Evolutionary conservation across 1,140 invertebrate species (phyloP), one percentile per base, ranked within the genome.

Genomic region (Sycobia sp.): DNA sequence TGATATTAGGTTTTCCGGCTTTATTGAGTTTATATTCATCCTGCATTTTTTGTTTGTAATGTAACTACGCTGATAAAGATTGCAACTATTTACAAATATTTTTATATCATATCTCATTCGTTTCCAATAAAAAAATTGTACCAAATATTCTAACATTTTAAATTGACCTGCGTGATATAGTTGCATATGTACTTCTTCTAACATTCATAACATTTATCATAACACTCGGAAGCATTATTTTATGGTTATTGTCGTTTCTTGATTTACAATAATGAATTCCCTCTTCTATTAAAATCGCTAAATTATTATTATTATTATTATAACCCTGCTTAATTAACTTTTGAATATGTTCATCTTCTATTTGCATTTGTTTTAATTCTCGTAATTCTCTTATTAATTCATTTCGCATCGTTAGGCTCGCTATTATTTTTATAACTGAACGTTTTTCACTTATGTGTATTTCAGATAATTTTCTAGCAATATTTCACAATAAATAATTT

Each of bases 101-200:
- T 67, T 68, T 0, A 74, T 56, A 13, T n/a, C n/a, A n/a, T n/a
- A n/a, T n/a, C n/a, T n/a, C n/a, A n/a, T n/a, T n/a, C n/a, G n/a
- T n/a, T n/a, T 47, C 18, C 65, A 70, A 65, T 68, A 75, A 46
- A 72, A 73, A 44, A 62, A 34, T 39, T 69, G 60, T n/a, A 34
- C 64, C 3, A 77, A 25, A 29, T 69, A 65, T 25, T 61, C 58
- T 34, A 66, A 65, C n/a, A 71, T 55, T 66, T 73, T 76, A 25
- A 63, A 66, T 3, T 47, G 36, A 3, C 75, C 73, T 22, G 69
- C n/a, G n/a, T n/a, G n/a, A n/a, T n/a, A n/a, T n/a, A n/a, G n/a
- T n/a, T n/a, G n/a, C n/a, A n/a, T n/a, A 54, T 77, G 76, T 10
- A 27, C 55, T 22, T 14, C 14, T 7, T 36, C 1, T 8, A 57